Conservation (phyloP, 1,140 invertebrate species). For the Bombus pyrosoma region DNA sequence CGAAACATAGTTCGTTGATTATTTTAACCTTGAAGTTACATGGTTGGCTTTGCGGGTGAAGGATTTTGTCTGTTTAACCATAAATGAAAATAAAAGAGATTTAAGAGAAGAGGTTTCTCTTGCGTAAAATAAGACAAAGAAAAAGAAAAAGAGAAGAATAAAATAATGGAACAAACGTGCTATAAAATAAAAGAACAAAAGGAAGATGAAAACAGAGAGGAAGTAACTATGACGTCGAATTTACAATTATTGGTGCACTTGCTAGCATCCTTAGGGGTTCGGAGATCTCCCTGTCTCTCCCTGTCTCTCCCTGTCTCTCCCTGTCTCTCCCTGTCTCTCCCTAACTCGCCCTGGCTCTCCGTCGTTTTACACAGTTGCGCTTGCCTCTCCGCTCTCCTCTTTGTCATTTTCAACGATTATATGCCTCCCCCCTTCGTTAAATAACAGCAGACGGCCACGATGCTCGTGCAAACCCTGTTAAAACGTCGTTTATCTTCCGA, state of each 20-base stretch:
- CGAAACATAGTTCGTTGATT: not conserved
- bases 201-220: not conserved
- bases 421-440: not conserved
- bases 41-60: not conserved
- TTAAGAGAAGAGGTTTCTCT: not conserved
- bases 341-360: constrained; percentile 17
- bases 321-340: constrained; percentile 11
- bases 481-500: constrained; percentile 67
- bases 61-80: not conserved
- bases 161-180: not conserved
- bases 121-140: not conserved
- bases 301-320: constrained; percentile 8
- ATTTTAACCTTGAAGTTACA: not conserved
- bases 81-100: not conserved
- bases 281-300: constrained; percentile 10
- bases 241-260: not conserved
- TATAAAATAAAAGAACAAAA: not conserved
- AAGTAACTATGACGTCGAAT: not conserved
- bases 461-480: constrained; percentile 49
- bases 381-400: not conserved
- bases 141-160: not conserved
- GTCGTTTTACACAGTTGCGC: not conserved
- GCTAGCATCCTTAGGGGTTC: not conserved
- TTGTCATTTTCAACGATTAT: constrained; percentile 19
- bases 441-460: not conserved